phyloP scores from a whole-genome alignment of 2,888 invertebrate genomes.

The Alsophila aescularia region DNA sequence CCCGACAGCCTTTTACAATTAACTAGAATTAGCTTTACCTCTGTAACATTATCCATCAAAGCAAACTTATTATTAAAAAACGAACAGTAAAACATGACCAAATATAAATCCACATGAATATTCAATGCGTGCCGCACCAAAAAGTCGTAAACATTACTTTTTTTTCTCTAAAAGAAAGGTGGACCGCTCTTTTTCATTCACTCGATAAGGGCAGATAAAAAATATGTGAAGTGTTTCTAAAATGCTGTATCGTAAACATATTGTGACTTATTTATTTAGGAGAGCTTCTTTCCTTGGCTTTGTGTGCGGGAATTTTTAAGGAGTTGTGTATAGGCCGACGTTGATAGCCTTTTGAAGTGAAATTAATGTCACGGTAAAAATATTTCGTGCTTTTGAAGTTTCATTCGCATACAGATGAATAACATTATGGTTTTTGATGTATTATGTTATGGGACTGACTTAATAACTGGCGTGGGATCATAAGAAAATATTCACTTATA shows the following conservation, averaged over 20 bases:
- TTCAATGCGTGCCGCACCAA: conserved; percentile 50
- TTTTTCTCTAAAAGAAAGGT: conserved; percentile 39
- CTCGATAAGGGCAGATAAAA: conserved; percentile 52
- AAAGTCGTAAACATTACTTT: conserved; percentile 47
- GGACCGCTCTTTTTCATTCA: conserved; percentile 47
- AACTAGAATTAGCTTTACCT: conserved; percentile 7
- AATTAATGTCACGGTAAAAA: conserved; percentile 53
- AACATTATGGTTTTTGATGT: conserved; percentile 30
- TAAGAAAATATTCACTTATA: too few relatives aligned
- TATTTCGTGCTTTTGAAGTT: conserved; percentile 55
- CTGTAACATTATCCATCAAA: conserved; percentile 9
- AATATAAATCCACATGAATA: conserved; percentile 56
- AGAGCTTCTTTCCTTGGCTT: conserved; percentile 44
- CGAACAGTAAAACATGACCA: conserved; percentile 31
- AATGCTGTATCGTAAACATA: conserved; percentile 48
- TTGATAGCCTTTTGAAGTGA: conserved; percentile 59
- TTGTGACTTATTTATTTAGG: conserved; percentile 49
- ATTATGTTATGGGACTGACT: conserved; percentile 22
- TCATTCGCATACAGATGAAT: conserved; percentile 43
- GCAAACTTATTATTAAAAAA: conserved; percentile 21
- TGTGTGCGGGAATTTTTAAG: conserved; percentile 41
- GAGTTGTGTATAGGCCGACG: conserved; percentile 42
- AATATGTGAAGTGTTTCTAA: conserved; percentile 53
- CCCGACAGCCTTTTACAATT: conserved; percentile 6
- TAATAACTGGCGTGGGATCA: conserved; percentile 19